Evolutionary conservation across 1,140 invertebrate species (phyloP).

Genomic region (Paracyclopina nana): DNA sequence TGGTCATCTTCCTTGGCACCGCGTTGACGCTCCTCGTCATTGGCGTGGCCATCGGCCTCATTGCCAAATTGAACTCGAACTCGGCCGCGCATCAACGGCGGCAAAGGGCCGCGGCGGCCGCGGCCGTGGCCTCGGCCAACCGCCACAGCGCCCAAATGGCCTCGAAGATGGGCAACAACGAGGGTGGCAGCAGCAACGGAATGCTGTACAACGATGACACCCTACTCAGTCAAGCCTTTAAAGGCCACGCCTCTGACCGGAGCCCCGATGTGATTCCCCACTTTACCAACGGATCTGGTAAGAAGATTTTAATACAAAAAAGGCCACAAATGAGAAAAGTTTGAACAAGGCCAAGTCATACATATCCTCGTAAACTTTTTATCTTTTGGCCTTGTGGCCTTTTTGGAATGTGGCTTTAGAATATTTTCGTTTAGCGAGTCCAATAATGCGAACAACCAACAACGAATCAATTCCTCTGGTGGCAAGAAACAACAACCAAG

Average conservation of each 20-base stretch:
- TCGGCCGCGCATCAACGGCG: not conserved
- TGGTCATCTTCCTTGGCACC: conserved; percentile 1
- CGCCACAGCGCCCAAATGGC: not conserved
- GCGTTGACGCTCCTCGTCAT: conserved; percentile 10
- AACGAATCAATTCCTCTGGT: not conserved
- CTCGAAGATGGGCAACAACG: not conserved
- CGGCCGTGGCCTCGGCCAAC: no score
- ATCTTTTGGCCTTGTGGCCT: not conserved
- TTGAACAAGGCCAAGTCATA: no score
- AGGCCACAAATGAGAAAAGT: no score
- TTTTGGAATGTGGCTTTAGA: not conserved
- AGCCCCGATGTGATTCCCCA: conserved; percentile 13
- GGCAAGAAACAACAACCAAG: not conserved
- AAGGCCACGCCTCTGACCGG: not conserved
- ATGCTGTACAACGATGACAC: not conserved
- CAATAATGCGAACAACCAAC: not conserved
- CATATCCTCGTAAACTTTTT: no score
- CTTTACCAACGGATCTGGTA: conserved; percentile 9
- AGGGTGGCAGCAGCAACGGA: not conserved
- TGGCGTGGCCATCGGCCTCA: not conserved
- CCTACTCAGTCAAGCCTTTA: not conserved
- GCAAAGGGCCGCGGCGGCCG: no score
- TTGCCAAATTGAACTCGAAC: not conserved
- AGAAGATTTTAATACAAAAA: conserved; percentile 1
- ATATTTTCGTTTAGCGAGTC: not conserved